phyloP scores from a whole-genome alignment of 1,140 invertebrate species.

The Trichonephila clavata region DNA sequence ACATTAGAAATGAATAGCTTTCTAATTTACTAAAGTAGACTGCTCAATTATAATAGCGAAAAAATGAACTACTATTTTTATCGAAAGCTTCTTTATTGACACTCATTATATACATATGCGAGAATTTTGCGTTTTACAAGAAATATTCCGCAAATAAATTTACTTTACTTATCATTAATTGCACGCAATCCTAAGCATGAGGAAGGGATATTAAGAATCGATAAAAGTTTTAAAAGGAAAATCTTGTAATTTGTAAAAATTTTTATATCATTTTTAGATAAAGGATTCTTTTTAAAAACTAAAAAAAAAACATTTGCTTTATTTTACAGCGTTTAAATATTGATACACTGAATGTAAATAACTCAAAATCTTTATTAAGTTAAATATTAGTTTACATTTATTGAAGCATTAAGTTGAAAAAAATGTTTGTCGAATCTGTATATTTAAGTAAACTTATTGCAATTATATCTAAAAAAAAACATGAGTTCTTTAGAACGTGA shows the following conservation, averaged over 20 bases:
- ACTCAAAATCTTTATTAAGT: no score
- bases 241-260: no score
- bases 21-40: not conserved
- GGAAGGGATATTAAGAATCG: not conserved
- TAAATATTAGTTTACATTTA: no score
- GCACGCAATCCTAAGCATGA: not conserved
- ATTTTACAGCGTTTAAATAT: no score
- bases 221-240: not conserved
- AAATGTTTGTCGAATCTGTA: no score
- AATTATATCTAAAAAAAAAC: no score
- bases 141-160: not conserved
- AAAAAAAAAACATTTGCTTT: no score
- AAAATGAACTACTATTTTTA: not conserved
- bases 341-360: no score
- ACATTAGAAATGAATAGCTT: not conserved
- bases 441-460: no score
- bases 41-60: not conserved
- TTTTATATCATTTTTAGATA: not conserved
- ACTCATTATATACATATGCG: not conserved
- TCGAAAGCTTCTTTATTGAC: not conserved
- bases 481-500: no score
- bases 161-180: not conserved
- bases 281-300: no score
- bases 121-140: not conserved
- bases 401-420: no score